Evolutionary conservation across 2,888 invertebrate species (phyloP), one percentile per base, ranked within the genome.

Genomic region (Metopia argyrocephala): DNA sequence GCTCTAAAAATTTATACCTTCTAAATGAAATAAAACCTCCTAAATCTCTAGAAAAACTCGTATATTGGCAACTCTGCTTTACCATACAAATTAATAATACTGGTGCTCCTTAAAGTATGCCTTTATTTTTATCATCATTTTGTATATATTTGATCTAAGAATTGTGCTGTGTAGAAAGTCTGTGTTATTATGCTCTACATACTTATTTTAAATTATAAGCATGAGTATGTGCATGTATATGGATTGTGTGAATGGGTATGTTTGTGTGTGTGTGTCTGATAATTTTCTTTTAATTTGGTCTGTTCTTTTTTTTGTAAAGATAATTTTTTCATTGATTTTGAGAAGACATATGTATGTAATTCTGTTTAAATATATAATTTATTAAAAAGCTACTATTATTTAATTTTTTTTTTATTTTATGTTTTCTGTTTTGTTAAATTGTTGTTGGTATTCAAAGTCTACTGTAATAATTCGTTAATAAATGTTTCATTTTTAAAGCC

Each of bases 401-500:
- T 20, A 25, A 61, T 20, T 27, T 28, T 25, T 38, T 50, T 54
- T 1, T 61, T 20, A 31, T 28, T 76, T 27, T 61, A 57, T 27
- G 62, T 23, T 25, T 66, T 23, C 23, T 62, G 59, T 45, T 69
- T 20, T 52, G 25, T 48, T 9, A 69, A 62, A 46, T 71, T 68
- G 38, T 65, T 50, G 18, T 78, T 61, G 28, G 59, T 27, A 31
- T 15, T 59, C 46, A 64, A 68, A 69, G 64, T 74, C 74, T 79
- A 79, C 64, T 54, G 46, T 28, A 61, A 38, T 48, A 48, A 52
- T 69, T 79, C 61, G 57, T 79, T 79, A 79, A 69, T 69, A 68
- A 74, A 74, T 79, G 61, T 79, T 68, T 50, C 64, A 50, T 79
- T 65, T n/a, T 74, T 74, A 79, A 79, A 79, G 79, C 79, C 79